Conservation (phyloP, 2,888 invertebrate genomes). For the Pterostichus madidus region DNA sequence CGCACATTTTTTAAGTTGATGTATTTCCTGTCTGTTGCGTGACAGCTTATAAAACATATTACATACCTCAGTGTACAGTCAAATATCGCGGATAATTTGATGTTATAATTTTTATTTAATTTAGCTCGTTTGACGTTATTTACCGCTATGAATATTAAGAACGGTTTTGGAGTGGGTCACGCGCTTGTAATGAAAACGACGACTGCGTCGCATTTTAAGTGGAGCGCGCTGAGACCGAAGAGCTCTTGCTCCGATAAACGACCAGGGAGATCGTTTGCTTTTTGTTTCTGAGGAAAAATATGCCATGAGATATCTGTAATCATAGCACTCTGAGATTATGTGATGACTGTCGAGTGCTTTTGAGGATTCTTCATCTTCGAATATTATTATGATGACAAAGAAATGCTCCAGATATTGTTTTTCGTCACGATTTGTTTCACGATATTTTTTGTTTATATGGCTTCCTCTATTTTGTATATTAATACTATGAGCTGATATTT, state of each 20-base stretch:
- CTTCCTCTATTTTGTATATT: too few species aligned
- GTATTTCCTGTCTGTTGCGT: too few species aligned
- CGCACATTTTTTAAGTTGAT: not conserved
- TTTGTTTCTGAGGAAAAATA: not conserved
- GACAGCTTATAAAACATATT: too few species aligned
- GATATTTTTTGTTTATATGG: too few species aligned
- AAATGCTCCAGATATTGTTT: too few species aligned
- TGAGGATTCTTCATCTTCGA: too few species aligned
- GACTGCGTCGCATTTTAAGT: conserved; percentile 36
- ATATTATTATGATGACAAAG: too few species aligned
- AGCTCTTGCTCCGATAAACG: conserved; percentile 1
- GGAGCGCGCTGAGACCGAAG: not conserved
- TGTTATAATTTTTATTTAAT: conserved; percentile 55
- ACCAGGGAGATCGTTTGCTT: conserved; percentile 4
- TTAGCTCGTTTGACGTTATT: conserved; percentile 35
- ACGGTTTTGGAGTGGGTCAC: conserved; percentile 26
- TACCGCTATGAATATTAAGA: conserved; percentile 56
- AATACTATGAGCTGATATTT: too few species aligned
- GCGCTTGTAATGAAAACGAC: conserved; percentile 35
- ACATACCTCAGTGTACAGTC: not conserved
- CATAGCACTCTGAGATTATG: not conserved
- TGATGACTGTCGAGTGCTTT: too few species aligned
- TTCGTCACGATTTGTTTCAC: too few species aligned
- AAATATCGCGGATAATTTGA: conserved; percentile 21
- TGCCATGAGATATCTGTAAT: conserved; percentile 16